phyloP scores from a whole-genome alignment of 2,113 vertebrate species.

The Chionodraco myersi region DNA sequence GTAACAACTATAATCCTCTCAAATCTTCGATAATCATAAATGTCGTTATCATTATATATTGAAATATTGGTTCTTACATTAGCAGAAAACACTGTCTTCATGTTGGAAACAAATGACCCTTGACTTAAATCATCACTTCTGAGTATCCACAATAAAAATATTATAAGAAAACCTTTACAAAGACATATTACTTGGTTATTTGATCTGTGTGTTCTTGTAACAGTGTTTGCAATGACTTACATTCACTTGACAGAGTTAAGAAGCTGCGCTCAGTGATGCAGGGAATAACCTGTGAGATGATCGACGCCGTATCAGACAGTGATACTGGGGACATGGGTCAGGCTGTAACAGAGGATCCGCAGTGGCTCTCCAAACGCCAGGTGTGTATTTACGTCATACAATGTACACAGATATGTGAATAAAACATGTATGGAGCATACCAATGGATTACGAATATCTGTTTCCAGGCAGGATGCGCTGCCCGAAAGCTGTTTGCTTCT shows the following conservation, averaged over 20 bases:
- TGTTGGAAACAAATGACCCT: background rate
- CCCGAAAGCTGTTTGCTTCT: constrained; percentile 65
- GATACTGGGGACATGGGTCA: constrained; percentile 51
- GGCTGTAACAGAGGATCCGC: constrained; percentile 49
- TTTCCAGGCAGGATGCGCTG: constrained; percentile 73
- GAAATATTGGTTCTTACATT: background rate
- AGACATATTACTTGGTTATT: background rate
- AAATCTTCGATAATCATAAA: background rate
- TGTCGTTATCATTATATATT: background rate
- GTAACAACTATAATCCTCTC: background rate
- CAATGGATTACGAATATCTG: background rate
- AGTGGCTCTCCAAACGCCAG: constrained; percentile 74
- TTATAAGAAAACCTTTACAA: background rate
- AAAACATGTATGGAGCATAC: background rate
- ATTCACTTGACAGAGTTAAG: constrained; percentile 50
- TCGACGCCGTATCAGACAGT: constrained; percentile 47
- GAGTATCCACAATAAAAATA: background rate
- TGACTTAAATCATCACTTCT: background rate
- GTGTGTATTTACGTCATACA: constrained; percentile 48
- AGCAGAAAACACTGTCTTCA: background rate
- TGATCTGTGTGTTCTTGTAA: background rate
- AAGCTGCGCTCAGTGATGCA: constrained; percentile 66
- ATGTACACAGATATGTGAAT: background rate
- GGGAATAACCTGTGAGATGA: constrained; percentile 78
- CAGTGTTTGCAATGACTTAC: background rate